Conservation (phyloP, 2,113 vertebrate genomes). For the Xerus inauris region DNA sequence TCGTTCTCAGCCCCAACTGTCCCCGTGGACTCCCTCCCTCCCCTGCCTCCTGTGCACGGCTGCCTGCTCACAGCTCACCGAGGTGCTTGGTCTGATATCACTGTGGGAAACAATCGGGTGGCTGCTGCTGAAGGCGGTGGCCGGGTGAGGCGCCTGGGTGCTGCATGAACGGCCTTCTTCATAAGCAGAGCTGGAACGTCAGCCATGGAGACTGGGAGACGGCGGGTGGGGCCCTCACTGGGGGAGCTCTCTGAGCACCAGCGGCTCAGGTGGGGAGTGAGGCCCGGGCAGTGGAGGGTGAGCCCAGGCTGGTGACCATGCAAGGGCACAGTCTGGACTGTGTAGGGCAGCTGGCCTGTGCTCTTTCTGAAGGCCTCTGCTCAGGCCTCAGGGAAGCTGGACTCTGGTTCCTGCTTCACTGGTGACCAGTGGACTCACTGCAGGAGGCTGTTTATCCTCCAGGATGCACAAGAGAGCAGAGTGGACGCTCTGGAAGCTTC, state of each 20-base stretch:
- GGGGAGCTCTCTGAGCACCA: too few relatives aligned
- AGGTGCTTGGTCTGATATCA: too few relatives aligned
- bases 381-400: not conserved
- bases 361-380: not conserved
- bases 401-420: too few relatives aligned
- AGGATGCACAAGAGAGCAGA: accelerated
- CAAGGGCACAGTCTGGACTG: too few relatives aligned
- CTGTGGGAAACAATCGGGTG: too few relatives aligned
- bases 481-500: accelerated
- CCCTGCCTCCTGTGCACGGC: accelerated
- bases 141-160: not conserved
- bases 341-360: not conserved
- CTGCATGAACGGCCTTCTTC: too few relatives aligned
- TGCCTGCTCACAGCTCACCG: not conserved
- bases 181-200: accelerated
- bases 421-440: not conserved
- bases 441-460: not conserved
- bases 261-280: not conserved
- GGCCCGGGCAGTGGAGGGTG: too few relatives aligned
- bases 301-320: too few relatives aligned
- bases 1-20: too few relatives aligned
- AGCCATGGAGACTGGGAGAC: not conserved
- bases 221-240: too few relatives aligned
- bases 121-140: too few relatives aligned
- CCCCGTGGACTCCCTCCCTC: too few relatives aligned